Evolutionary conservation across 2,113 vertebrate species (phyloP).

Genomic region (Caloenas nicobarica): DNA sequence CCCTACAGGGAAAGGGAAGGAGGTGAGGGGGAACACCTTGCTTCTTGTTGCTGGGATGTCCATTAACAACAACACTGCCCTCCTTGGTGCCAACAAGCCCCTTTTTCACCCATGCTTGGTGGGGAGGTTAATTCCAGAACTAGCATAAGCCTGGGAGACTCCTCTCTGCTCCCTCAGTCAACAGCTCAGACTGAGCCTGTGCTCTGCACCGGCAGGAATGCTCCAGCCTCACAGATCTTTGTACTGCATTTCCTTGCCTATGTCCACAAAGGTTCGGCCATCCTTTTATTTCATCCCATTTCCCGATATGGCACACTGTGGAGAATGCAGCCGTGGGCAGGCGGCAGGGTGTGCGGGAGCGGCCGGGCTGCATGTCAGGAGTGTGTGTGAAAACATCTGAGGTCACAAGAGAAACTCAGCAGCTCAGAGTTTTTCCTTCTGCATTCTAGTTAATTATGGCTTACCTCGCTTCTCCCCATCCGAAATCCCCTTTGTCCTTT

Average conservation of each 20-base stretch:
- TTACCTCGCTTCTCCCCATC: neutral
- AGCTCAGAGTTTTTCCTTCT: neutral
- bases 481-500: slow-evolving; percentile 38
- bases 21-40: neutral
- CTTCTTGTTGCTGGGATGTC: neutral
- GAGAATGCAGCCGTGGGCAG: neutral
- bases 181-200: neutral
- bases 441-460: neutral
- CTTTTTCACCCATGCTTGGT: neutral
- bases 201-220: rapidly evolving
- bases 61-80: neutral
- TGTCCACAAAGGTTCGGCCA: neutral
- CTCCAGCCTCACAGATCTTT: neutral
- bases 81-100: neutral
- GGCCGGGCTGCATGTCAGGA: neutral
- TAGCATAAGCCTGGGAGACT: neutral
- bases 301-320: neutral
- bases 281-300: neutral
- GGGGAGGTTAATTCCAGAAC: neutral
- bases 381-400: neutral
- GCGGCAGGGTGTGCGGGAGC: neutral
- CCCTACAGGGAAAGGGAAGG: neutral
- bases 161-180: neutral
- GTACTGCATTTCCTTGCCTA: neutral
- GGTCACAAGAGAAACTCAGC: neutral